A percentile compares a stretch with the other conserved stretches of the same genome.
phyloP scores from a whole-genome alignment of 1,140 invertebrate species.

The Ips nitidus region DNA sequence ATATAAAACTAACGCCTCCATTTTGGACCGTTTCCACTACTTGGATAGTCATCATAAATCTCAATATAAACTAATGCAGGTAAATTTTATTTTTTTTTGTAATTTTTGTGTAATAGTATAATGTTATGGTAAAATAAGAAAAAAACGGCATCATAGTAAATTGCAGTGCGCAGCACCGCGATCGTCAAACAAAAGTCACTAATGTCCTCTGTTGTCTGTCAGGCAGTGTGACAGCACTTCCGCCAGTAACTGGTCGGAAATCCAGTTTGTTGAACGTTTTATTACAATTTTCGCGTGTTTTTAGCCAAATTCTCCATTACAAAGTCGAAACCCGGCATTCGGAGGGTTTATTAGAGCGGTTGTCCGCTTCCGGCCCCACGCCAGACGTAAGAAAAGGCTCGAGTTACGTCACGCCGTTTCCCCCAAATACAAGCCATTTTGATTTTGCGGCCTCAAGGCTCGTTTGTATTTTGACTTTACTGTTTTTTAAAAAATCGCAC shows the following conservation, averaged over 20 bases:
- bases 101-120: too few species aligned
- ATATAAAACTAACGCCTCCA: too few species aligned
- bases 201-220: neutral
- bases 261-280: neutral
- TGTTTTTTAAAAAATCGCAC: conserved; percentile 4
- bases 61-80: too few species aligned
- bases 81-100: too few species aligned
- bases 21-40: too few species aligned
- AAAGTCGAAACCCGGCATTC: neutral
- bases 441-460: conserved; percentile 40
- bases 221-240: conserved; percentile 39
- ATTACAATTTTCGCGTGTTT: neutral
- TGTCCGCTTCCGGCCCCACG: neutral
- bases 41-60: too few species aligned
- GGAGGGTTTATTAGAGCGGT: neutral
- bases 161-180: too few species aligned
- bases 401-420: conserved; percentile 48
- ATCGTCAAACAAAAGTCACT: too few species aligned
- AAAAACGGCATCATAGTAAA: too few species aligned
- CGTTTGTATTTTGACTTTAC: conserved; percentile 9
- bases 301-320: conserved; percentile 9
- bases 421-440: conserved; percentile 47
- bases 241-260: conserved; percentile 30
- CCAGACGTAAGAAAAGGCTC: conserved; percentile 21
- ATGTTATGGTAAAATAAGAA: too few species aligned